Percentiles rank a stretch among this genome's conserved stretches.
phyloP scores from a whole-genome alignment of 2,797 vertebrate genomes.

The Zalophus californianus region DNA sequence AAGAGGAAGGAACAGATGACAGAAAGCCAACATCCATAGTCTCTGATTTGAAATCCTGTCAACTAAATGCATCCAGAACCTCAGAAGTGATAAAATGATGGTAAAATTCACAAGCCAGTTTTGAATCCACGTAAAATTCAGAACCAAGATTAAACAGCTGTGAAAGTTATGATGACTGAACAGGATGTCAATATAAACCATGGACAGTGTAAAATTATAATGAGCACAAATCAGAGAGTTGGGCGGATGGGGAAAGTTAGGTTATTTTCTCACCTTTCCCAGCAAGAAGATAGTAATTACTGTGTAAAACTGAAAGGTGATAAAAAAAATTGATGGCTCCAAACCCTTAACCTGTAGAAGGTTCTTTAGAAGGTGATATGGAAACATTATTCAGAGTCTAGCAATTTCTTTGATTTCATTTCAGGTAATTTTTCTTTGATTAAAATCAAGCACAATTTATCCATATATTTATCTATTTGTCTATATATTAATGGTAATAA shows the following conservation, averaged over 20 bases:
- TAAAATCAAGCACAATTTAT: not conserved
- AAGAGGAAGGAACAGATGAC: not conserved
- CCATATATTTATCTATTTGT: not conserved
- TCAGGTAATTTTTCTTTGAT: not conserved
- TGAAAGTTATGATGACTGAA: not conserved
- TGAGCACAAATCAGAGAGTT: not conserved
- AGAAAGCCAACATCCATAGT: not conserved
- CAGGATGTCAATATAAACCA: not conserved
- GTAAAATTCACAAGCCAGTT: not conserved
- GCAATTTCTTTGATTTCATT: not conserved
- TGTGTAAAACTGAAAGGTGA: not conserved
- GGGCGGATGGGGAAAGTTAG: not conserved
- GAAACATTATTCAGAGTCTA: not conserved
- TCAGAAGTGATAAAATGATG: not conserved
- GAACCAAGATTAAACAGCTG: not conserved
- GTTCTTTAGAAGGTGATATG: not conserved
- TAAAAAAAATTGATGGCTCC: not conserved
- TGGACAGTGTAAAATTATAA: not conserved
- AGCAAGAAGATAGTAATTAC: not conserved
- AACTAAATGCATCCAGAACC: not conserved
- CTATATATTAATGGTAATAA: not conserved
- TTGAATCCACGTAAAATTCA: not conserved
- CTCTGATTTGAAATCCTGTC: not conserved
- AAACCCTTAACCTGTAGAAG: not conserved
- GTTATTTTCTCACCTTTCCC: slow-evolving; percentile 1